Evolutionary conservation across 2,797 vertebrate species (phyloP), one percentile per base, ranked within the genome.

Genomic region (Molossus molossus): DNA sequence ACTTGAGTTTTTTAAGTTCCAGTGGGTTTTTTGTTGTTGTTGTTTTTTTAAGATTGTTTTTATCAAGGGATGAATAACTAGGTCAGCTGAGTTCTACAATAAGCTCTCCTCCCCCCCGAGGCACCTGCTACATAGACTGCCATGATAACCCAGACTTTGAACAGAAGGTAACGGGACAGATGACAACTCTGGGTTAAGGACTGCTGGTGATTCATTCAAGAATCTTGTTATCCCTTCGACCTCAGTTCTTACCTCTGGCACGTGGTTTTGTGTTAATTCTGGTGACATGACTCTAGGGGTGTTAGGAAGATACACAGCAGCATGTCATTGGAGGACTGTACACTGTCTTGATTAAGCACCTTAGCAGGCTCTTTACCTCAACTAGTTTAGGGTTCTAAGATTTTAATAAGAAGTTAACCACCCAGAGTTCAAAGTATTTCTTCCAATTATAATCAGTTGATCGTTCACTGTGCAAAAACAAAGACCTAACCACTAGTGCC

Each of bases 391-490:
- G 33, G 18, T 84, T 92, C 79, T 79, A 67, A 58, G 82, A 60
- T 80, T 86, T 95, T 69, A 86, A 82, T 85, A 90, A 79, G 60
- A 75, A 90, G 58, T 88, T 50, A 70, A 64, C 48, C 70, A 21
- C 69, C 80, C 75, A 60, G 27, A 33, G 15, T 69, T 67, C n/a
- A 82, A 79, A 79, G 14, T 20, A 33, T 95, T 82, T 82, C 69
- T 87, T 20, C 69, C 15, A 72, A 17, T 69, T 84, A 40, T 33
- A 65, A 37, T 60, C 10, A 67, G 10, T 80, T 50, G 13, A 57
- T 75, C 45, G 23, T 93, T 73, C 23, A 4, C 1, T 20, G 25
- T 50, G 29, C 67, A 73, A 73, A 92, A 86, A 29, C 69, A 55
- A 73, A 93, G 72, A 79, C 69, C 60, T 75, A 29, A 48, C 25